A percentile compares a stretch with the other conserved stretches of the same genome.
Evolutionary conservation across 2,888 invertebrate species (phyloP).

Genomic region (Noctua janthe): DNA sequence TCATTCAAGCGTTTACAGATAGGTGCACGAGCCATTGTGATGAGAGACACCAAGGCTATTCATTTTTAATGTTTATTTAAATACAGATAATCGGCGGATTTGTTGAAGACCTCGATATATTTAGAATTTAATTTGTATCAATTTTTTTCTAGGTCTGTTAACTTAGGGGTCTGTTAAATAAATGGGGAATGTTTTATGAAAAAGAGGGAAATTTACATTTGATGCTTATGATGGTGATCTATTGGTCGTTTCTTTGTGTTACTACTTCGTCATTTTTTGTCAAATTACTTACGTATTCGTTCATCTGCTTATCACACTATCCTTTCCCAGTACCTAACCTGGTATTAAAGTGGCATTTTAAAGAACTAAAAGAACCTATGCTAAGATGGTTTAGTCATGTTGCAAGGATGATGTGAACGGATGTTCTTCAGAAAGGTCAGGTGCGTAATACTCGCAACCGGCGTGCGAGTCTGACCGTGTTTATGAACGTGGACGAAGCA

Average conservation of each 20-base stretch:
- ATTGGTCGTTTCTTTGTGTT: background rate
- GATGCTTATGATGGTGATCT: background rate
- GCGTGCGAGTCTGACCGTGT: background rate
- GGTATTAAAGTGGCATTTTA: background rate
- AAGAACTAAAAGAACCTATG: background rate
- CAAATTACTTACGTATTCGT: background rate
- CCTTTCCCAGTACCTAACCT: background rate
- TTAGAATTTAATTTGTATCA: slow-evolving; percentile 67
- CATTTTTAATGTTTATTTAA: slow-evolving; percentile 87
- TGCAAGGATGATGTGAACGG: background rate
- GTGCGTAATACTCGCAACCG: background rate
- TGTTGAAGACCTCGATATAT: slow-evolving; percentile 65
- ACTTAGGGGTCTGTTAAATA: slow-evolving; percentile 39
- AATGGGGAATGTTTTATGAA: slow-evolving; percentile 25
- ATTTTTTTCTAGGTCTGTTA: slow-evolving; percentile 45
- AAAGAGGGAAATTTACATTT: background rate
- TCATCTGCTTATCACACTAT: background rate
- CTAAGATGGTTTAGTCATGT: background rate
- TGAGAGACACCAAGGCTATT: slow-evolving; percentile 81
- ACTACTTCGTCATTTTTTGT: background rate
- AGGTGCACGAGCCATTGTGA: slow-evolving; percentile 82
- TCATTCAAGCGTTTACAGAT: slow-evolving; percentile 83
- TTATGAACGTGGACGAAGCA: background rate
- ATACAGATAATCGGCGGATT: slow-evolving; percentile 80
- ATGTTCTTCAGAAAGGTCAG: background rate